Evolutionary conservation across 2,113 vertebrate species (phyloP).

Genomic region (Mionectes macconnelli): DNA sequence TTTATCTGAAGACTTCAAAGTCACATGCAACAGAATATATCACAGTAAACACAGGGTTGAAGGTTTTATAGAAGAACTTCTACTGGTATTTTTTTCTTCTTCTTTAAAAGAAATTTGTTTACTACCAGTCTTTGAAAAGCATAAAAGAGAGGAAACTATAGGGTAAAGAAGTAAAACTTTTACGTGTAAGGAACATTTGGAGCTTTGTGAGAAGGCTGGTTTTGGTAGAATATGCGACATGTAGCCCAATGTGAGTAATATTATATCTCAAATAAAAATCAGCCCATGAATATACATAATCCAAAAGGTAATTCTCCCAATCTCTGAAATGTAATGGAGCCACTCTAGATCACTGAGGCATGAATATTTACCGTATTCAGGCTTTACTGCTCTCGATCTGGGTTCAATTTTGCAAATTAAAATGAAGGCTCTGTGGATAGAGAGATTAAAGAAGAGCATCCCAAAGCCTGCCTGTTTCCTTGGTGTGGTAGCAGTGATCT

Average conservation of each 20-base stretch:
- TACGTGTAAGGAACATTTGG: slow-evolving; percentile 52
- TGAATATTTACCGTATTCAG: slow-evolving; percentile 82
- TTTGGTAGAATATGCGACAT: slow-evolving; percentile 70
- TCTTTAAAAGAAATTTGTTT: slow-evolving; percentile 65
- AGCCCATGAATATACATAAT: slow-evolving; percentile 82
- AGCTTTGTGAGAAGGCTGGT: slow-evolving; percentile 73
- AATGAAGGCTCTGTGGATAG: slow-evolving; percentile 80
- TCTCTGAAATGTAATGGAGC: slow-evolving; percentile 80
- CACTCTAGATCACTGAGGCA: slow-evolving; percentile 79
- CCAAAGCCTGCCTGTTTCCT: slow-evolving; percentile 69
- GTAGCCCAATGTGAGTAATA: slow-evolving; percentile 71
- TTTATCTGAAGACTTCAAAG: slow-evolving; percentile 70
- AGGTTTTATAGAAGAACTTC: slow-evolving; percentile 60
- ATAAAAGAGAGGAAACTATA: slow-evolving; percentile 56
- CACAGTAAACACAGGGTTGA: slow-evolving; percentile 55
- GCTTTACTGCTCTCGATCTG: slow-evolving; percentile 83
- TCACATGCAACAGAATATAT: slow-evolving; percentile 44
- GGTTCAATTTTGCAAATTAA: slow-evolving; percentile 88
- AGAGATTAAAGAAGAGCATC: slow-evolving; percentile 80
- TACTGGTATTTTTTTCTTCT: background rate
- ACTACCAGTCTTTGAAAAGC: slow-evolving; percentile 64
- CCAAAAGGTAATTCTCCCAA: slow-evolving; percentile 83
- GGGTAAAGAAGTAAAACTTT: slow-evolving; percentile 71
- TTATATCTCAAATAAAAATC: slow-evolving; percentile 82
- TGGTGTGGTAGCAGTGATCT: slow-evolving; percentile 69